These are phyloP conservation scores for Amblyopsis rosae DNA, from an alignment of 2,113 vertebrate genomes.

Conservation along the genomic window DNA sequence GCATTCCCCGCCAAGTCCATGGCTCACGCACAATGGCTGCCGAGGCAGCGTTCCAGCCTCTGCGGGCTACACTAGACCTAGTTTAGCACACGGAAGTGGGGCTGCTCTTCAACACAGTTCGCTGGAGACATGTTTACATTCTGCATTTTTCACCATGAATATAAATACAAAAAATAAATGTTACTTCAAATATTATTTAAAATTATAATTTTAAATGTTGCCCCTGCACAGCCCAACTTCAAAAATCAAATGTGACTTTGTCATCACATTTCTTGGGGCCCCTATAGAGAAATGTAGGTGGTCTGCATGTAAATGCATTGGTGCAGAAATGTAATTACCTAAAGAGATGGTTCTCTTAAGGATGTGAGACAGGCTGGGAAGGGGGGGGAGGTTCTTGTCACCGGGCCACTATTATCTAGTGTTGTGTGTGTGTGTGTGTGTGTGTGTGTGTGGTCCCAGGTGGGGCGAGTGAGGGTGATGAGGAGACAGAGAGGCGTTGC, in stretches of 20 bases:
- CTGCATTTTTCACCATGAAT: constrained; percentile 2
- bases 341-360: constrained; percentile 78
- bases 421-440: constrained; percentile 45
- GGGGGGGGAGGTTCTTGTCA: constrained; percentile 52
- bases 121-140: constrained; percentile 50
- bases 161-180: not conserved
- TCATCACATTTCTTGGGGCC: constrained; percentile 63
- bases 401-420: constrained; percentile 44
- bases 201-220: no score
- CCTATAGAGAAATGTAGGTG: constrained; percentile 57
- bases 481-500: constrained; percentile 13
- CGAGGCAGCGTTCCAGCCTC: constrained; percentile 66
- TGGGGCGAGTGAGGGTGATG: constrained; percentile 48
- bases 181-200: no score
- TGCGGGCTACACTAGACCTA: constrained; percentile 78
- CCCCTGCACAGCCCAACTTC: constrained; percentile 7
- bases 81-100: constrained; percentile 74
- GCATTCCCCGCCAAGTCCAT: constrained; percentile 58
- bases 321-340: constrained; percentile 81
- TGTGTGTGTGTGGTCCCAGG: constrained; percentile 59
- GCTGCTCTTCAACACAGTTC: constrained; percentile 59
- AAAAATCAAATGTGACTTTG: not conserved
- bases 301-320: constrained; percentile 74
- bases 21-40: constrained; percentile 63
- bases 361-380: constrained; percentile 66